phyloP scores from a whole-genome alignment of 2,888 invertebrate genomes.

The Rhagonycha lutea region DNA sequence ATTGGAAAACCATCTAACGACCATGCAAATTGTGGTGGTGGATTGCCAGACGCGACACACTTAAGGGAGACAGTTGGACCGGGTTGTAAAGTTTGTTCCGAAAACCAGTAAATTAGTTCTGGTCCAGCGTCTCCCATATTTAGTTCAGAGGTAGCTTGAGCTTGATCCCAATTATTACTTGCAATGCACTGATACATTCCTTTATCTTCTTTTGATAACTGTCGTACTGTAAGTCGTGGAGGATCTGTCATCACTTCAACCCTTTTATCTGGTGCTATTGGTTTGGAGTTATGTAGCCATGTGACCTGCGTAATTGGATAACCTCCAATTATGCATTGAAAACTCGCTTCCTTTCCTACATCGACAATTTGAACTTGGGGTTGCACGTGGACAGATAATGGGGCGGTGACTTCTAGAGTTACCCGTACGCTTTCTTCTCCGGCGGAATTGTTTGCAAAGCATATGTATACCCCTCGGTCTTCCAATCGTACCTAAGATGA shows the following conservation, averaged over 20 bases:
- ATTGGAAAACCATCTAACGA: constrained; percentile 82
- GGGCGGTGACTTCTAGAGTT: constrained; percentile 78
- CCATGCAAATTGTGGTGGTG: constrained; percentile 92
- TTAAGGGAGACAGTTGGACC: constrained; percentile 90
- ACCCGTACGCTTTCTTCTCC: constrained; percentile 82
- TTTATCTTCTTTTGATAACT: constrained; percentile 78
- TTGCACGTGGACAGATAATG: constrained; percentile 79
- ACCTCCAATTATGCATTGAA: constrained; percentile 86
- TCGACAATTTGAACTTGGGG: constrained; percentile 80
- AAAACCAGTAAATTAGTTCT: constrained; percentile 88
- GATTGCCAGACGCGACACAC: constrained; percentile 94
- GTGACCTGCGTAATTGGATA: constrained; percentile 79
- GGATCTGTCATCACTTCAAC: constrained; percentile 51
- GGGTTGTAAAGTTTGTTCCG: constrained; percentile 88
- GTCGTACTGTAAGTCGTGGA: constrained; percentile 59
- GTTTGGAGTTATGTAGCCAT: constrained; percentile 78
- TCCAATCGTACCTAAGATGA: constrained; percentile 62
- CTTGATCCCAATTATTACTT: constrained; percentile 82
- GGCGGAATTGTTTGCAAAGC: constrained; percentile 88
- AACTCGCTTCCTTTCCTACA: constrained; percentile 80
- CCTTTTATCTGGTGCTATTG: constrained; percentile 52
- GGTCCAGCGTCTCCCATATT: constrained; percentile 86
- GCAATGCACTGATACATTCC: constrained; percentile 94
- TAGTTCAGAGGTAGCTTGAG: constrained; percentile 80
- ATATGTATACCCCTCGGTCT: constrained; percentile 86